A percentile compares a stretch with the other conserved stretches of the same genome.
phyloP scores from a whole-genome alignment of 2,113 vertebrate species.

The Balaeniceps rex region DNA sequence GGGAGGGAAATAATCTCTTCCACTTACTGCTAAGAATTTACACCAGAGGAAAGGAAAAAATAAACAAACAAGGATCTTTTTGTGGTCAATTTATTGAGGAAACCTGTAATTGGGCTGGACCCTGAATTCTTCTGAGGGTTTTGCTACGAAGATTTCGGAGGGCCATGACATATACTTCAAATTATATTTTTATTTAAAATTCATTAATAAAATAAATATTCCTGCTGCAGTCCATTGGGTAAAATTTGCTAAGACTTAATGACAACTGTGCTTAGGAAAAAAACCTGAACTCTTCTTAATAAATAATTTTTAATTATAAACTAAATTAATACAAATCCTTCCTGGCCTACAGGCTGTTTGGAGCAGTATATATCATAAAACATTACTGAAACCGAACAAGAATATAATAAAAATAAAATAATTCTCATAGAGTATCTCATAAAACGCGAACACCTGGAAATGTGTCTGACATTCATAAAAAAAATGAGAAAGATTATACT shows the following conservation, averaged over 20 bases:
- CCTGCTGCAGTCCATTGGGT: neutral
- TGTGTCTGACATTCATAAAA: neutral
- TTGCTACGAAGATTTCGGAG: neutral
- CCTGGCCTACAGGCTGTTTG: neutral
- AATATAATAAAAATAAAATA: neutral
- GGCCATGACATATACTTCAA: neutral
- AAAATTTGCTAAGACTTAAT: neutral
- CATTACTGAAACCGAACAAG: neutral
- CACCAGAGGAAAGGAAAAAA: neutral
- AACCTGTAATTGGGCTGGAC: neutral
- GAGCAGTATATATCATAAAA: neutral
- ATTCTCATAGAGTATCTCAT: neutral
- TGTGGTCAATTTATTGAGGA: neutral
- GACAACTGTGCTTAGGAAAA: neutral
- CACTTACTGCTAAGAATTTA: neutral
- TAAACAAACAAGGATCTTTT: neutral
- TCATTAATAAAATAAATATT: neutral
- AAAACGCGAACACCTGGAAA: neutral
- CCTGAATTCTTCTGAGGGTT: neutral
- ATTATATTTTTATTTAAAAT: neutral
- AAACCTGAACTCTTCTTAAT: neutral
- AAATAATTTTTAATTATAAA: neutral
- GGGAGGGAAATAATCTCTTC: neutral
- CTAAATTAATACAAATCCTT: neutral
- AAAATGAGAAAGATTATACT: neutral